Evolutionary conservation across 2,888 invertebrate species (phyloP).

Genomic region (Chaetogeoica ovagalla): DNA sequence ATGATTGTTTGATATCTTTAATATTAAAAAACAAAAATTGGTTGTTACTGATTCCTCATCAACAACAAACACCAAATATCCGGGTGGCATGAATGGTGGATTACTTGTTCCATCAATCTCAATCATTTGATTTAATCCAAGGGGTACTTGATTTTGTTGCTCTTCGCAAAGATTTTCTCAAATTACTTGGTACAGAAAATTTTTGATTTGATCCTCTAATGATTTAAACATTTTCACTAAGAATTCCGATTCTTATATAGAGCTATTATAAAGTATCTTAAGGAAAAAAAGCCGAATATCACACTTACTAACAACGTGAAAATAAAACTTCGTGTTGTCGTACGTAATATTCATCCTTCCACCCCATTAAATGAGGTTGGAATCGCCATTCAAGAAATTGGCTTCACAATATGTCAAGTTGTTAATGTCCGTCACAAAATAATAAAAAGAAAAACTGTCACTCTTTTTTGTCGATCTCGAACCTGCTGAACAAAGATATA

Average conservation of each 20-base stretch:
- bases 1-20: too few relatives aligned
- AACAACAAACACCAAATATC: too few relatives aligned
- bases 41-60: too few relatives aligned
- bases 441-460: not conserved
- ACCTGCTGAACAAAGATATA: not conserved
- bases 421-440: slow-evolving; percentile 25
- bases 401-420: slow-evolving; percentile 17
- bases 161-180: slow-evolving; percentile 14
- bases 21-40: too few relatives aligned
- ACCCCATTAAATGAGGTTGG: slow-evolving; percentile 14
- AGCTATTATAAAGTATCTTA: not conserved
- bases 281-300: slow-evolving; percentile 11
- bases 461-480: not conserved
- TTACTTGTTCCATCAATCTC: too few relatives aligned
- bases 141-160: too few relatives aligned
- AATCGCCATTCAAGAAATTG: slow-evolving; percentile 15
- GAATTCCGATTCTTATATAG: slow-evolving; percentile 25
- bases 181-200: slow-evolving; percentile 5
- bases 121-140: too few relatives aligned
- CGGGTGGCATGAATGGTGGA: too few relatives aligned
- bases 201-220: slow-evolving; percentile 20
- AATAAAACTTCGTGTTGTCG: slow-evolving; percentile 14
- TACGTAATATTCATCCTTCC: slow-evolving; percentile 5
- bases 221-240: too few relatives aligned
- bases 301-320: slow-evolving; percentile 1